These are phyloP conservation scores for Hapalemur alaotrensis DNA, from an alignment of 2,797 vertebrate genomes.

Conservation along the genomic window DNA sequence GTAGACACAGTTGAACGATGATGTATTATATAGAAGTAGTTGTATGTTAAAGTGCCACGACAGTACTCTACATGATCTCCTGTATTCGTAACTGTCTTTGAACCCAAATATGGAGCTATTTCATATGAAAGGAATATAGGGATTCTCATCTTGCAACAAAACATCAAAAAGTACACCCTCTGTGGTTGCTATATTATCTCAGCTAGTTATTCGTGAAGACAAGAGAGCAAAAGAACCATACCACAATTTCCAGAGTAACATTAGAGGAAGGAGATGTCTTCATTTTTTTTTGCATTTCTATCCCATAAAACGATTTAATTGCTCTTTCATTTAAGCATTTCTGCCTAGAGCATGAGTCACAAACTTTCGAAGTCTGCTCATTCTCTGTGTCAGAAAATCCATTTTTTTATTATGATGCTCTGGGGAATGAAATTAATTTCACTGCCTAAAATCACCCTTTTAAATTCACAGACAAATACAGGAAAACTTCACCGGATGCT, in stretches of 20 bases:
- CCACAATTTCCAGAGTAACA: background rate
- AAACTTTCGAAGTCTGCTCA: background rate
- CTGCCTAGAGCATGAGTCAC: slow-evolving; percentile 14
- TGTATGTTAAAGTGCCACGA: background rate
- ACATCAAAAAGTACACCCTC: background rate
- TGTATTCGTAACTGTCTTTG: background rate
- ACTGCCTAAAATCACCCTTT: slow-evolving; percentile 3
- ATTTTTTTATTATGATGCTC: slow-evolving; percentile 41
- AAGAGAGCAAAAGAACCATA: background rate
- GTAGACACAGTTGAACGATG: background rate
- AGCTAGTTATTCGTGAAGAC: background rate
- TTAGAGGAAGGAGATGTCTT: background rate
- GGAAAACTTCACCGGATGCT: background rate
- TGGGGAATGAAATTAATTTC: slow-evolving; percentile 42
- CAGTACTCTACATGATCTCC: background rate
- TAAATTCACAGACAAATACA: background rate
- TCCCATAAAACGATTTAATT: slow-evolving; percentile 34
- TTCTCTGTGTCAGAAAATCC: slow-evolving; percentile 48
- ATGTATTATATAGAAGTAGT: background rate
- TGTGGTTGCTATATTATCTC: background rate
- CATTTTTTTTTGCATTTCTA: background rate
- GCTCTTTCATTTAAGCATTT: slow-evolving; percentile 22
- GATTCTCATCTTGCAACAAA: background rate
- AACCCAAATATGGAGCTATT: background rate
- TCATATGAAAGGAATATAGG: background rate